A percentile compares a stretch with the other conserved stretches of the same genome.
These are phyloP conservation scores for Ramphastos sulfuratus DNA, from an alignment of 2,113 vertebrate species.

Conservation along the genomic window DNA sequence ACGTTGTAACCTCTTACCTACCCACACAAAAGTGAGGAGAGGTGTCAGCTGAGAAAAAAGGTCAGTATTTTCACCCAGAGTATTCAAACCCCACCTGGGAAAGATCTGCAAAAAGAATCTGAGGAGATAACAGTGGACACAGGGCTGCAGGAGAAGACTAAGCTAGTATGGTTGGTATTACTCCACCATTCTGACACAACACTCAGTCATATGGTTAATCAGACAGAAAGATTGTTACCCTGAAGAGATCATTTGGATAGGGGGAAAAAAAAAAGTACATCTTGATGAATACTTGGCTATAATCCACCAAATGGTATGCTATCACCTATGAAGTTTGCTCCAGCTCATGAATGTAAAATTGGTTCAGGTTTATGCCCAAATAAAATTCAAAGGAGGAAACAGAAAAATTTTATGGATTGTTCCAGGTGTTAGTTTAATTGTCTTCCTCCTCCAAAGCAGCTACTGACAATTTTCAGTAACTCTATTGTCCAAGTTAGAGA, in stretches of 20 bases:
- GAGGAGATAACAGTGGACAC: fast-evolving
- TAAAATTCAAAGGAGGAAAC: not conserved
- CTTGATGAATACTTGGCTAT: not conserved
- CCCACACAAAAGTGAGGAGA: not conserved
- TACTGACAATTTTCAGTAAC: not conserved
- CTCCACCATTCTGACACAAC: not conserved
- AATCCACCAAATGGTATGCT: not conserved
- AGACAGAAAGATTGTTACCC: not conserved
- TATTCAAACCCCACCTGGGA: not conserved
- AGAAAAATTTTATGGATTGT: not conserved
- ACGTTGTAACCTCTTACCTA: fast-evolving
- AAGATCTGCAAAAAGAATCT: not conserved
- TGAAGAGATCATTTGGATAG: not conserved
- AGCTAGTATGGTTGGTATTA: not conserved
- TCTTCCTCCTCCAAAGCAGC: not conserved
- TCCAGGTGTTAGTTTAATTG: not conserved
- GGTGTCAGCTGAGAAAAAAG: not conserved
- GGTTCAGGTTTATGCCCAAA: not conserved
- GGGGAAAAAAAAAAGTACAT: not conserved
- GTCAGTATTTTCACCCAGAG: not conserved
- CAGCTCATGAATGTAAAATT: not conserved
- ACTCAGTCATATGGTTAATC: not conserved
- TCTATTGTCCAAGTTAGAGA: not conserved
- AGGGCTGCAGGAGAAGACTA: not conserved
- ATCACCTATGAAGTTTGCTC: not conserved